Base-by-base conservation (phyloP, 2,113 vertebrate genomes). In the Coryphaenoides rupestris region DNA sequence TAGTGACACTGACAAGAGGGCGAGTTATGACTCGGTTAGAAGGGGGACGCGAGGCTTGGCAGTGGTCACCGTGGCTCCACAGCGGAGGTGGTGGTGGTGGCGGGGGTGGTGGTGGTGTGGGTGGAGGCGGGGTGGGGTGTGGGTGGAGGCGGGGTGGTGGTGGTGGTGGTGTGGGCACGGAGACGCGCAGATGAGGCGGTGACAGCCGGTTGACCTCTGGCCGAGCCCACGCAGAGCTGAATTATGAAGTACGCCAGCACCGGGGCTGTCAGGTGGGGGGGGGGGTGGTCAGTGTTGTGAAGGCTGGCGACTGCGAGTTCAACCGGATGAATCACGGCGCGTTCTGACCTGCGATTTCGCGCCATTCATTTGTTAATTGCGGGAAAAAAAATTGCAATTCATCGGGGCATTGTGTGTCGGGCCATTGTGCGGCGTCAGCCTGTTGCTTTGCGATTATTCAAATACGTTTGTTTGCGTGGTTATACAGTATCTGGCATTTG, bases 141-240 rank as follows among this genome's bases (percentile, higher is more conserved):
- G n/a, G n/a, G n/a, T n/a, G n/a, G n/a, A n/a, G n/a, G n/a, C n/a
- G n/a, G n/a, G n/a, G n/a, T n/a, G n/a, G n/a, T n/a, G n/a, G n/a
- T n/a, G n/a, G n/a, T n/a, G n/a, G 81, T 79, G 81, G 78, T 75
- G 63, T 47, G 78, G 66, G 76, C 70, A 73, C 74, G 79, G 78
- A 81, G 73, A 33, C 7, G 28, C 78, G 67, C 76, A 72, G 22
- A 77, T 73, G 65, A 58, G 66, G 74, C 65, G 59, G 78, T 80
- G 78, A 73, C 83, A 81, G 77, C 63, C 77, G 28, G 3, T 33
- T 76, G 87, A 87, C 87, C 88, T 88, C 83, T 73, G 76, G 62
- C 61, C 60, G 71, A 69, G 73, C 80, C 85, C 86, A 84, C 79
- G 89, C 84, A 69, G 86, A 54, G 84, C 12, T 62, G 77, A 79